Conservation (phyloP, 2,113 vertebrate species). For the Oreochromis aureus region DNA sequence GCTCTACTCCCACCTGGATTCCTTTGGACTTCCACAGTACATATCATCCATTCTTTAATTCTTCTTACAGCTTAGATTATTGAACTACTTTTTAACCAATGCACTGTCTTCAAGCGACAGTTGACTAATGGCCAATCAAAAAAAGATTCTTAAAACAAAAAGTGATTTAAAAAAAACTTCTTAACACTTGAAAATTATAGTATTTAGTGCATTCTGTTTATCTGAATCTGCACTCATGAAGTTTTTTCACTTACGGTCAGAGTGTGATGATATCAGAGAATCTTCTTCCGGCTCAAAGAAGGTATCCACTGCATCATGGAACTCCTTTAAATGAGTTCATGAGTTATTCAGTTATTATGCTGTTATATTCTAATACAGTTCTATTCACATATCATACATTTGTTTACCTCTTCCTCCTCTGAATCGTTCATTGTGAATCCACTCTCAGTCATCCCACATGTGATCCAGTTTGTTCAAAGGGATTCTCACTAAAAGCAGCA, state of each 20-base stretch:
- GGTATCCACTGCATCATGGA: not conserved
- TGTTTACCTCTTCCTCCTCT: not conserved
- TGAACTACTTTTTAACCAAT: not conserved
- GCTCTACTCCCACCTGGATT: not conserved
- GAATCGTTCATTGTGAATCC: not conserved
- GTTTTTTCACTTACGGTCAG: not conserved
- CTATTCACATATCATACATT: not conserved
- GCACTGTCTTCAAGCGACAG: accelerated
- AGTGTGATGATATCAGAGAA: not conserved
- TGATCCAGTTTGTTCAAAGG: not conserved
- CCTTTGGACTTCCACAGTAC: not conserved
- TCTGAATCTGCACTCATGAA: not conserved
- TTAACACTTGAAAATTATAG: accelerated
- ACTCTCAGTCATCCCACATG: not conserved
- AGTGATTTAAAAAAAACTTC: not conserved
- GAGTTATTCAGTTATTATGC: not conserved
- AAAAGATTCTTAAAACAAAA: not conserved
- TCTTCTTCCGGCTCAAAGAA: accelerated
- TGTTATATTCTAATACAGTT: not conserved
- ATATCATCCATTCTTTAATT: too few relatives aligned
- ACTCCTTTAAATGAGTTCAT: not conserved
- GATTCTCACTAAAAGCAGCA: not conserved
- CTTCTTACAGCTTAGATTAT: accelerated
- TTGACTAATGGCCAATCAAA: not conserved
- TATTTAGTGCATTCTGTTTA: not conserved